These are phyloP conservation scores for Megaleporinus macrocephalus DNA, from an alignment of 2,113 vertebrate species.

Conservation along the genomic window DNA sequence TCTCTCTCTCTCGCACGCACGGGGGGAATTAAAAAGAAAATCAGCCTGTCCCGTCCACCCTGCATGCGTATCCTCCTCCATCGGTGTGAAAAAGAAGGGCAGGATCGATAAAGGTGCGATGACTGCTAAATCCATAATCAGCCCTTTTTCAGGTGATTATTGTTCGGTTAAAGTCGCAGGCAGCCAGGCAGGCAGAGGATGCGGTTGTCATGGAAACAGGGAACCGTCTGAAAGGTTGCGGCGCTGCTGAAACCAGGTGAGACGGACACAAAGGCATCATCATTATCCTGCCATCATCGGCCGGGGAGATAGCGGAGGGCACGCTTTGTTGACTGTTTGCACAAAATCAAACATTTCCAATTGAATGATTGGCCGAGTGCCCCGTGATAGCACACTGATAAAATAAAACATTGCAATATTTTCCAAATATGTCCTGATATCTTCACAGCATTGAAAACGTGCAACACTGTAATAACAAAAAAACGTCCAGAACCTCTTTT, in stretches of 20 bases:
- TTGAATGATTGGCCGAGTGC: conserved; percentile 43
- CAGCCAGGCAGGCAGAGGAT: conserved; percentile 57
- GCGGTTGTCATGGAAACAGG: conserved; percentile 80
- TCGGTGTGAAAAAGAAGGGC: conserved; percentile 21
- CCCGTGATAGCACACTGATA: no score
- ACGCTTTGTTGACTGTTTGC: conserved; percentile 47
- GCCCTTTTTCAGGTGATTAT: conserved; percentile 67
- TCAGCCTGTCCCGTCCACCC: conserved; percentile 39
- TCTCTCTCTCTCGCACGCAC: neutral
- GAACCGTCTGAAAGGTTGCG: conserved; percentile 68
- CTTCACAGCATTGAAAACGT: no score
- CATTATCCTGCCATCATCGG: conserved; percentile 66
- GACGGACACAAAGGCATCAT: conserved; percentile 63
- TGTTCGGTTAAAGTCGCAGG: conserved; percentile 67
- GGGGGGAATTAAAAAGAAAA: conserved; percentile 29
- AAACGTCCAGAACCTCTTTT: no score
- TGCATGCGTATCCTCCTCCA: conserved; percentile 38
- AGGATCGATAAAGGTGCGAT: conserved; percentile 52
- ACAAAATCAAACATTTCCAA: conserved; percentile 56
- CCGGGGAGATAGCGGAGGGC: neutral
- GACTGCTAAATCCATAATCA: conserved; percentile 74
- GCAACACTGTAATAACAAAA: no score
- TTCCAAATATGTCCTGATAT: no score
- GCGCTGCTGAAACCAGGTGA: conserved; percentile 70
- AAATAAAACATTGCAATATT: no score